phyloP scores from a whole-genome alignment of 2,797 vertebrate genomes.

The Chrysocyon brachyurus region DNA sequence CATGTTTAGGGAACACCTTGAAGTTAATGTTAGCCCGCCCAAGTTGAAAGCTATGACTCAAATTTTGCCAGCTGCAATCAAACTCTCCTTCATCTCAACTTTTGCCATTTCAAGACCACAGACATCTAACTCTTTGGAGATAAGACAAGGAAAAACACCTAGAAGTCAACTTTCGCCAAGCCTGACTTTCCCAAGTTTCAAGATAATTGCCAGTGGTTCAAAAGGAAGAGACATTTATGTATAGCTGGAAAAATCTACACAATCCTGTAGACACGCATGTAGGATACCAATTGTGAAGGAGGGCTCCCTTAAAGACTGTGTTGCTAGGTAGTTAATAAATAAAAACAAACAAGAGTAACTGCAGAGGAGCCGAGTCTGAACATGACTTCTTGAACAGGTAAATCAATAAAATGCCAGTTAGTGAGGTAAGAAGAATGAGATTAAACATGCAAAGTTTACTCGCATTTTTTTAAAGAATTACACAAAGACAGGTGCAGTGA shows the following conservation, averaged over 20 bases:
- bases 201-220: conserved; percentile 36
- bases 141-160: conserved; percentile 67
- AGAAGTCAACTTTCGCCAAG: conserved; percentile 63
- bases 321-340: conserved; percentile 89
- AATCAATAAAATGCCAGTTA: conserved; percentile 79
- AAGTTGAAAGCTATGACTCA: conserved; percentile 78
- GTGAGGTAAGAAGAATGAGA: conserved; percentile 85
- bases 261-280: conserved; percentile 38
- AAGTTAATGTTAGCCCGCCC: conserved; percentile 76
- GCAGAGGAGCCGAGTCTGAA: conserved; percentile 84
- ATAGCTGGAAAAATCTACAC: conserved; percentile 73
- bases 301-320: conserved; percentile 75
- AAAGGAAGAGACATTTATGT: conserved; percentile 42
- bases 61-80: conserved; percentile 71
- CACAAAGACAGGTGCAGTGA: conserved; percentile 85
- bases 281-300: conserved; percentile 59
- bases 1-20: conserved; percentile 54
- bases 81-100: conserved; percentile 65
- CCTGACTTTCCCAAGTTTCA: conserved; percentile 46
- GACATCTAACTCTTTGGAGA: conserved; percentile 57
- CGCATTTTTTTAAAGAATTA: conserved; percentile 82
- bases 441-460: conserved; percentile 78
- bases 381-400: conserved; percentile 85
- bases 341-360: conserved; percentile 86
- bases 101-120: conserved; percentile 72